Evolutionary conservation across 2,888 invertebrate species (phyloP).

Genomic region (Ornithoptera priamus): DNA sequence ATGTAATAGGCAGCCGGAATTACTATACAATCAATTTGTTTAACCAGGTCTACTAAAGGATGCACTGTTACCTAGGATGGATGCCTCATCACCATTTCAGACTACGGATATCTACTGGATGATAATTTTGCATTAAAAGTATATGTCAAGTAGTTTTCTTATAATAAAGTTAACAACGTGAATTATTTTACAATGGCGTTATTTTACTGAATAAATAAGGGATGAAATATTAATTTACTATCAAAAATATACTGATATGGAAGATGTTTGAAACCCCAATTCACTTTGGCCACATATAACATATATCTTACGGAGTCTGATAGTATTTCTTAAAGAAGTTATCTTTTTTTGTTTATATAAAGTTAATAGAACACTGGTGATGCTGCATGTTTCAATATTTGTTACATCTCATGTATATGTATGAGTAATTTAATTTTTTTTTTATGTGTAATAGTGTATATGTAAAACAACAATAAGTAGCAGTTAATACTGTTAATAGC

Average conservation of each 20-base stretch:
- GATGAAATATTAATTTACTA: background rate
- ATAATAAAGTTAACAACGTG: no score
- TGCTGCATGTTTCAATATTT: background rate
- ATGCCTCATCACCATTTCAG: no score
- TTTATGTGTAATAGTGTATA: background rate
- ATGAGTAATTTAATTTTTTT: background rate
- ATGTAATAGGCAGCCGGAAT: no score
- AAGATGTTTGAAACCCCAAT: background rate
- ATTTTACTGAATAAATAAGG: background rate
- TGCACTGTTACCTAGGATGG: no score
- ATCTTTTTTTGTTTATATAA: background rate
- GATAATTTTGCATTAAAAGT: no score
- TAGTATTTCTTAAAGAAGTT: no score
- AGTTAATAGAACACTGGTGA: background rate
- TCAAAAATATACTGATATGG: conserved; percentile 1
- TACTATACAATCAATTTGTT: no score
- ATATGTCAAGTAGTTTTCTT: no score
- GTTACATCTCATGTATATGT: background rate
- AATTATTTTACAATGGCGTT: no score
- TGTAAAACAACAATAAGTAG: background rate
- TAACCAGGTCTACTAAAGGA: no score
- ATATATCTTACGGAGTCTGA: no score
- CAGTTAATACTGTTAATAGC: background rate
- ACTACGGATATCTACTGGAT: no score
- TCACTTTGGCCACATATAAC: background rate